Evolutionary conservation across 1,140 invertebrate species (phyloP).

Genomic region (Zaprionus camerounensis): DNA sequence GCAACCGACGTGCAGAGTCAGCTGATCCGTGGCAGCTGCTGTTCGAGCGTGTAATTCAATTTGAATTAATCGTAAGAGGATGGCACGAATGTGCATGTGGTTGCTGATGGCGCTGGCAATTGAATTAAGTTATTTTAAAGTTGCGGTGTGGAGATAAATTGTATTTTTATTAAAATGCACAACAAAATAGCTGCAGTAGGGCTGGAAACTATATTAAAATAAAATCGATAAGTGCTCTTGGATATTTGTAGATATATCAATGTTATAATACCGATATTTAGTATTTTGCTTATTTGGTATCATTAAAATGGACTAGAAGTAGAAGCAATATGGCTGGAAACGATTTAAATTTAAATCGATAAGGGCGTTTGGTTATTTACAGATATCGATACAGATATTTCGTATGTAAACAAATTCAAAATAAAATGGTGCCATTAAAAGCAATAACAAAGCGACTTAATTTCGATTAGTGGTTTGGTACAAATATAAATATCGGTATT

Average conservation of each 20-base stretch:
- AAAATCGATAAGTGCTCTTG: background rate
- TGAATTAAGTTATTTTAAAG: background rate
- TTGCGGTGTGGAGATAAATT: background rate
- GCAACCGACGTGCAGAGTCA: conserved; percentile 1
- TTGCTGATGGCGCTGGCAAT: conserved; percentile 1
- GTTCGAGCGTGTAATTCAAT: conserved; percentile 43
- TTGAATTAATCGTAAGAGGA: conserved; percentile 22
- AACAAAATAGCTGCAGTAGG: background rate
- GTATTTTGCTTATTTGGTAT: background rate
- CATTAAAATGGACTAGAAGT: background rate
- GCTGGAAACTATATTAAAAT: background rate
- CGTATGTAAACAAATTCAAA: no score
- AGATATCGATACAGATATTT: no score
- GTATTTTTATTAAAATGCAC: background rate
- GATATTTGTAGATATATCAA: background rate
- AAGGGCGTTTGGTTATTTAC: no score
- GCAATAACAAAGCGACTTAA: no score
- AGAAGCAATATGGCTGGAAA: no score
- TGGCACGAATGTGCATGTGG: background rate
- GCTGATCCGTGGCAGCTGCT: conserved; percentile 2
- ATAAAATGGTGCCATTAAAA: no score
- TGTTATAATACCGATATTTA: background rate
- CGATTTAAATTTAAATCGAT: no score
- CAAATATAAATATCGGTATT: no score
- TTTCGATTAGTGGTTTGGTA: no score